Conservation (phyloP, 2,797 vertebrate genomes). For the Labeo calbasu region DNA sequence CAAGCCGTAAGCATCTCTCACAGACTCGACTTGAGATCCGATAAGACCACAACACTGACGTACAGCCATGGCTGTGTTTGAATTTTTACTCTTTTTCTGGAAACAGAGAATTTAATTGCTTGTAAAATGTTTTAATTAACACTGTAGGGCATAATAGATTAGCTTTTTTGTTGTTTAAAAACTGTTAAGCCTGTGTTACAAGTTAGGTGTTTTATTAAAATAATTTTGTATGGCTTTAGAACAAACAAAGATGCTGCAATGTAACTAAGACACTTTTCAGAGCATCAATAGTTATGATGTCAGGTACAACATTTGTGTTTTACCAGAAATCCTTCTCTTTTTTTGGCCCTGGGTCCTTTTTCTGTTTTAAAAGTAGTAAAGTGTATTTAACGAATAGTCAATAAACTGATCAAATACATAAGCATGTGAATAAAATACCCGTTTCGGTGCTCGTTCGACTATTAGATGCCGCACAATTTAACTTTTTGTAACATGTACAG, state of each 20-base stretch:
- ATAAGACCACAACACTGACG: slow-evolving; percentile 27
- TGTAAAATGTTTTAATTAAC: background rate
- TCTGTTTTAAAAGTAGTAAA: background rate
- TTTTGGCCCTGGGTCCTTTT: slow-evolving; percentile 31
- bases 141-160: background rate
- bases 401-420: background rate
- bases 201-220: slow-evolving; percentile 36
- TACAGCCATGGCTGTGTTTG: background rate
- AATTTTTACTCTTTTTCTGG: slow-evolving; percentile 7
- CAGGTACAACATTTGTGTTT: slow-evolving; percentile 32
- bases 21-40: background rate
- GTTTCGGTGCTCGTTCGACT: background rate
- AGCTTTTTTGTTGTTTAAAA: slow-evolving; percentile 30
- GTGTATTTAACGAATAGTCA: background rate
- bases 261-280: slow-evolving; percentile 24
- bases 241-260: slow-evolving; percentile 6
- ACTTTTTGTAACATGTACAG: slow-evolving; percentile 13
- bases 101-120: background rate
- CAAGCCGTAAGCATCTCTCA: slow-evolving; percentile 8
- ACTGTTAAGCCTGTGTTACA: slow-evolving; percentile 5
- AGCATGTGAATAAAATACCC: background rate
- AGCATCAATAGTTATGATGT: slow-evolving; percentile 26
- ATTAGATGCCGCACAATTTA: background rate
- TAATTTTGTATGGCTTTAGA: slow-evolving; percentile 5
- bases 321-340: slow-evolving; percentile 14